These are phyloP conservation scores for Oncorhynchus masou DNA, from an alignment of 2,113 vertebrate species.

Conservation along the genomic window DNA sequence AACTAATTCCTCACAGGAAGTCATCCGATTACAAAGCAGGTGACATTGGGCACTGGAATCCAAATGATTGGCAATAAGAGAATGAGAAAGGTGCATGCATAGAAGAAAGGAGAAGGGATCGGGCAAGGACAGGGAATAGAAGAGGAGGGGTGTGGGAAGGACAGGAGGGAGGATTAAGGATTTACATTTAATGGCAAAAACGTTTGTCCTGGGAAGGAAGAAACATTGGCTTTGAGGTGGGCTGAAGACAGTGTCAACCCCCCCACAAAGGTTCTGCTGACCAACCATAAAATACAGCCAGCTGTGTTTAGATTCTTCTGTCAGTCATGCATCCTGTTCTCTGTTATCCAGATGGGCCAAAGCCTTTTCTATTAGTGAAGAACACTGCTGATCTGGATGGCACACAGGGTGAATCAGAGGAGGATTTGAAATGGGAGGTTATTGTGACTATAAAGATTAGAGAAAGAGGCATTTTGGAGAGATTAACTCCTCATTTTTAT, in stretches of 20 bases:
- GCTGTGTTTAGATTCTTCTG: slow-evolving; percentile 52
- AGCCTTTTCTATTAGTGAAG: slow-evolving; percentile 6
- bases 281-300: slow-evolving; percentile 42
- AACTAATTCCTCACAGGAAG: slow-evolving; percentile 96
- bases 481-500: slow-evolving; percentile 22
- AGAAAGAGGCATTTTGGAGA: slow-evolving; percentile 35
- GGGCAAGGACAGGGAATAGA: slow-evolving; percentile 47
- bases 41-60: slow-evolving; percentile 87
- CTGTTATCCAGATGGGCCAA: slow-evolving; percentile 43
- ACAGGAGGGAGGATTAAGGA: slow-evolving; percentile 64
- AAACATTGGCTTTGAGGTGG: slow-evolving; percentile 34
- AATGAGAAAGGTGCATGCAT: slow-evolving; percentile 79
- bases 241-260: slow-evolving; percentile 5
- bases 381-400: slow-evolving; percentile 46
- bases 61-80: slow-evolving; percentile 90
- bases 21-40: slow-evolving; percentile 99
- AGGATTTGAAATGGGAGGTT: slow-evolving; percentile 17
- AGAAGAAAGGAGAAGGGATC: slow-evolving; percentile 38
- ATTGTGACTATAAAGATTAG: slow-evolving; percentile 31
- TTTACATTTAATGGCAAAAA: slow-evolving; percentile 71
- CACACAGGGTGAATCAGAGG: slow-evolving; percentile 6
- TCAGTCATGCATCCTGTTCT: slow-evolving; percentile 45
- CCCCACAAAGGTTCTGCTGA: slow-evolving; percentile 57
- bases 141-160: background rate
- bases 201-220: slow-evolving; percentile 6